Conservation (phyloP, 2,888 invertebrate species). For the Yponomeuta evonymella region DNA sequence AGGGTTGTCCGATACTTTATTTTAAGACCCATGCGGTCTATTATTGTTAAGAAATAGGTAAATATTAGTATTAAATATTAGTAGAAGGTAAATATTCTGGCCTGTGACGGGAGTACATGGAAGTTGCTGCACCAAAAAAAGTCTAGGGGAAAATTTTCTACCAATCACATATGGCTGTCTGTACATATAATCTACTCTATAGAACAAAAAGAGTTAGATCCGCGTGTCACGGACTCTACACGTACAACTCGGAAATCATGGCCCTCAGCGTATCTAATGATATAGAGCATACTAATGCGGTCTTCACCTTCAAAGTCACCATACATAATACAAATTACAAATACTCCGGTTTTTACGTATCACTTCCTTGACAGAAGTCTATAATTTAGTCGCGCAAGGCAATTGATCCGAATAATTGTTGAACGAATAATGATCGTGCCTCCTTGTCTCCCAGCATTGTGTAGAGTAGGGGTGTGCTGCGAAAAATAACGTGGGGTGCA, state of each 20-base stretch:
- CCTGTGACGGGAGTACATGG: too few species aligned
- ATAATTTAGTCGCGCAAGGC: constrained; percentile 25
- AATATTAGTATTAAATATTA: too few species aligned
- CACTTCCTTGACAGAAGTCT: constrained; percentile 5
- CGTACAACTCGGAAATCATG: not conserved
- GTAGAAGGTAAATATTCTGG: too few species aligned
- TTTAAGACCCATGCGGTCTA: too few species aligned
- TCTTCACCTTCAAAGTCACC: constrained; percentile 1
- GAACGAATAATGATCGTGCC: constrained; percentile 20
- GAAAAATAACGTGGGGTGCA: constrained; percentile 12
- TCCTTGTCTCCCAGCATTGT: constrained; percentile 41
- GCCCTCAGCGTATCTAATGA: not conserved
- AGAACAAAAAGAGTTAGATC: not conserved
- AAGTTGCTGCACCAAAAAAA: too few species aligned
- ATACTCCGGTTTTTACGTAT: constrained; percentile 4
- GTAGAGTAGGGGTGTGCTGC: constrained; percentile 18
- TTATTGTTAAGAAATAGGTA: too few species aligned
- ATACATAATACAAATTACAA: not conserved
- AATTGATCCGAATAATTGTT: constrained; percentile 48
- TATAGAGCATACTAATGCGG: constrained; percentile 1
- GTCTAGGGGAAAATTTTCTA: too few species aligned
- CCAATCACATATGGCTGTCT: too few species aligned
- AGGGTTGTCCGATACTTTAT: too few species aligned
- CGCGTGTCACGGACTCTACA: not conserved
- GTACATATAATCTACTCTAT: not conserved